These are phyloP conservation scores for Meleagris gallopavo DNA, from an alignment of 2,113 vertebrate genomes.

Conservation along the genomic window DNA sequence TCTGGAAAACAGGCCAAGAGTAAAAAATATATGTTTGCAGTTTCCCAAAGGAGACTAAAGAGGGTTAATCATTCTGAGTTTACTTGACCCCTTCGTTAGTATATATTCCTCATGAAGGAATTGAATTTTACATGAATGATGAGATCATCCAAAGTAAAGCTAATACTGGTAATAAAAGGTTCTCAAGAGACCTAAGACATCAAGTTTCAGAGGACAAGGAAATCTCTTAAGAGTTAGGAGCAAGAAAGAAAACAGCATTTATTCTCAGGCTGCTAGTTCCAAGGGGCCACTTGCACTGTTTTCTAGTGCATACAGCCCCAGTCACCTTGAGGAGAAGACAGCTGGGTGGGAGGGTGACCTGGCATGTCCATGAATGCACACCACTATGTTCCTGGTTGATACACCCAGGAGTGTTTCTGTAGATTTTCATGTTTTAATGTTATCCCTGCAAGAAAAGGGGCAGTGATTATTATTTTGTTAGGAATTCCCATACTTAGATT, in stretches of 20 bases:
- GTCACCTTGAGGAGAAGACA: neutral
- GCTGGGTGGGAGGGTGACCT: neutral
- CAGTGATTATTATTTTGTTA: neutral
- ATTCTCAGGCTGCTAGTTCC: neutral
- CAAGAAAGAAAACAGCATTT: neutral
- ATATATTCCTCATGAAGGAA: neutral
- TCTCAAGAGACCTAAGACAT: neutral
- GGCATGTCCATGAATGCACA: neutral
- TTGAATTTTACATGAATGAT: slow-evolving; percentile 40
- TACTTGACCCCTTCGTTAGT: slow-evolving; percentile 33
- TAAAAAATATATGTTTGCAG: neutral
- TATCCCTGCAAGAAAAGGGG: neutral
- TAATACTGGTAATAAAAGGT: slow-evolving; percentile 16
- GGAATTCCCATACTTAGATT: neutral
- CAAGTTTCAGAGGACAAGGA: neutral
- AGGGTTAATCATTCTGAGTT: slow-evolving; percentile 32
- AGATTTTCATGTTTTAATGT: neutral
- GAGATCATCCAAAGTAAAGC: slow-evolving; percentile 41
- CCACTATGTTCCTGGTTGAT: neutral
- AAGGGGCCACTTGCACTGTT: neutral
- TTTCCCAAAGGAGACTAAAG: slow-evolving; percentile 37
- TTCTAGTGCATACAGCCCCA: neutral
- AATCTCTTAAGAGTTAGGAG: neutral
- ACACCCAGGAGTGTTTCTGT: neutral
- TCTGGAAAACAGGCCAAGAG: slow-evolving; percentile 42